Evolutionary conservation across 1,140 invertebrate species (phyloP).

Genomic region (Drosophila nigrodunni): DNA sequence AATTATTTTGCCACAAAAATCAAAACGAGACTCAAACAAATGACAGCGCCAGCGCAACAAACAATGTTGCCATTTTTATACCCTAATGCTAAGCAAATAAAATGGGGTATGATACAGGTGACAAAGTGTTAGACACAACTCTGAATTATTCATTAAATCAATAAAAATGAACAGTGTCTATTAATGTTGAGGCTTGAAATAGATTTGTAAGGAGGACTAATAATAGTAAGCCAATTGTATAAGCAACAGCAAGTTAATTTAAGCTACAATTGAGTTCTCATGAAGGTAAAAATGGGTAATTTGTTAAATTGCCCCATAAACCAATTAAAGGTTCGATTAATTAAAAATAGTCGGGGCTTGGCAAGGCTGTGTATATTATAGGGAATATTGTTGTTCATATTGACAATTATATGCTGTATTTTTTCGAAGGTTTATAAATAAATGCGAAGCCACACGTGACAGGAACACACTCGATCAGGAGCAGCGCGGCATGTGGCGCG

Average conservation of each 20-base stretch:
- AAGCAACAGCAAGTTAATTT: no score
- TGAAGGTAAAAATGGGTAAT: no score
- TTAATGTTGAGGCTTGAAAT: no score
- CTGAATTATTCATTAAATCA: no score
- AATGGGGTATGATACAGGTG: no score
- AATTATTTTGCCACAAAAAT: conserved; percentile 71
- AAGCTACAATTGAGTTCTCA: no score
- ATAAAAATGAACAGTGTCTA: no score
- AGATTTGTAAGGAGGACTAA: no score
- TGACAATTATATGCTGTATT: neutral
- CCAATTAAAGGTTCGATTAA: neutral
- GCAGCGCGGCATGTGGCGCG: conserved; percentile 3
- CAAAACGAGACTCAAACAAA: conserved; percentile 55
- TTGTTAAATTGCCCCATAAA: no score
- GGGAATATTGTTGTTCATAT: neutral
- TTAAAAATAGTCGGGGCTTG: neutral
- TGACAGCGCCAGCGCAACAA: conserved; percentile 29
- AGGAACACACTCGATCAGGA: conserved; percentile 22
- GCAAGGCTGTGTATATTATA: neutral
- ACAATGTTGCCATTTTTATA: conserved; percentile 27
- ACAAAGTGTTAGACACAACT: no score
- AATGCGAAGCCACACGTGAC: conserved; percentile 64
- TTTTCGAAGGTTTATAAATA: conserved; percentile 59
- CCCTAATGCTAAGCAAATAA: neutral
- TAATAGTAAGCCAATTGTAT: no score